These are phyloP conservation scores for Strix occidentalis DNA, from an alignment of 2,797 vertebrate genomes.

Conservation along the genomic window DNA sequence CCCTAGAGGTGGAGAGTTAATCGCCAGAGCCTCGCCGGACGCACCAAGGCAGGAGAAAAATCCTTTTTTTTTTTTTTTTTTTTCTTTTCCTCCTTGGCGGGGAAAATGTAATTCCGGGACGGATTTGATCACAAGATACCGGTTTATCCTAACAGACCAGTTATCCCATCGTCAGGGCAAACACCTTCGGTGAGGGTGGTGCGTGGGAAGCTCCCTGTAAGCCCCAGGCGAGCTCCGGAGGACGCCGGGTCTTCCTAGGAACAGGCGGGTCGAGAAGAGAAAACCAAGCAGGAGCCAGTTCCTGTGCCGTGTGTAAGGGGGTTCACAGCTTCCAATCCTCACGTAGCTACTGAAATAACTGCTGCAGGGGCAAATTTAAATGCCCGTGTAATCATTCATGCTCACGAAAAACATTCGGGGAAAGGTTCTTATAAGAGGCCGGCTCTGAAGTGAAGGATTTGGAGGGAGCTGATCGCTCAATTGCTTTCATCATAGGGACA, in stretches of 20 bases:
- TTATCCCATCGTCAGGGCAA: rapidly evolving
- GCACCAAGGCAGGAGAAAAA: not conserved
- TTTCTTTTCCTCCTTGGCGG: not conserved
- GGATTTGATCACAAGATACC: not conserved
- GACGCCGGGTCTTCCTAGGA: rapidly evolving
- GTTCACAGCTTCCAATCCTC: rapidly evolving
- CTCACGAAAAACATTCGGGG: not conserved
- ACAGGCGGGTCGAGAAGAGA: not conserved
- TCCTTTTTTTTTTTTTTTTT: not conserved
- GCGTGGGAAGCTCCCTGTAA: not conserved
- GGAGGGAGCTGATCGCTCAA: rapidly evolving
- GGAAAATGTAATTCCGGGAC: not conserved
- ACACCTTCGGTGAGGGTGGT: not conserved
- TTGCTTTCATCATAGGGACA: not conserved
- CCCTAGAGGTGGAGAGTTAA: rapidly evolving
- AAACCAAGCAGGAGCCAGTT: not conserved
- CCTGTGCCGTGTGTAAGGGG: not conserved
- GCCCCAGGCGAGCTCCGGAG: not conserved
- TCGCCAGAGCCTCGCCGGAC: too few relatives aligned
- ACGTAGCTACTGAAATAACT: not conserved
- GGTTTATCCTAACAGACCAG: rapidly evolving
- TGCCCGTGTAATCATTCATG: rapidly evolving
- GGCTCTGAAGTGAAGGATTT: not conserved
- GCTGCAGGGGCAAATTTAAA: not conserved
- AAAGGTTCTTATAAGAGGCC: not conserved